Base-by-base conservation (phyloP, 2,113 vertebrate genomes). In the Progne subis region DNA sequence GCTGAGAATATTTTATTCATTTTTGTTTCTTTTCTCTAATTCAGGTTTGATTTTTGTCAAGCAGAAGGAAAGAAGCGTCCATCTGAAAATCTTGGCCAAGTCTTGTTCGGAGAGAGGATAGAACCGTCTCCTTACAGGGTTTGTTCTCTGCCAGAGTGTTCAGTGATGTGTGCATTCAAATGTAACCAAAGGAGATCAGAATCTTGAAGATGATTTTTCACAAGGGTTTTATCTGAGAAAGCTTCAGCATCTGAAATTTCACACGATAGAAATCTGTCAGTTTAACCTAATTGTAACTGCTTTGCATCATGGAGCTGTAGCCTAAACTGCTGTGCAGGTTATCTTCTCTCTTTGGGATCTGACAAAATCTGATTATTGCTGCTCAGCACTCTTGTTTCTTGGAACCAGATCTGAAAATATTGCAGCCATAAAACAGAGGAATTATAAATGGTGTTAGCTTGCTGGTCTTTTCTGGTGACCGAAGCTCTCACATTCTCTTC, bases 111-210 rank as follows among this genome's bases (percentile, higher is more conserved):
- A 69, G 99, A 99, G 95, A 98, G 99, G 97, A 99, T 99, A 92
- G 99, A 99, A 93, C 98, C 99, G 0, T 99, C 99, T 47, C 99
- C 99, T 18, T 99, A 99, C 97, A 99, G 99, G 98, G 99, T 99
- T 97, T 82, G 97, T 98, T 87, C 18, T 96, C 89, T 88, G 34
- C 23, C 69, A 31, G 31, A 41, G 5, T 69, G 44, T 76, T 84
- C 0, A 0, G 7, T 70, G 47, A 37, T 81, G 37, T 0, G 0
- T 37, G 19, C 3, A 3, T 75, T 91, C 43, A 88, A 18, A 63
- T 52, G n/a, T 37, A 67, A 63, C 20, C 53, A 46, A 47, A 68
- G 29, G 26, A 55, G 32, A 50, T 67, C 12, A 83, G 41, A 76
- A 71, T 89, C 61, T 41, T 44, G 25, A 52, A 64, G 39, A 47